A percentile compares a stretch with the other conserved stretches of the same genome.
Conservation (phyloP, 2,113 vertebrate species). For the Microcebus lehilahytsara region DNA sequence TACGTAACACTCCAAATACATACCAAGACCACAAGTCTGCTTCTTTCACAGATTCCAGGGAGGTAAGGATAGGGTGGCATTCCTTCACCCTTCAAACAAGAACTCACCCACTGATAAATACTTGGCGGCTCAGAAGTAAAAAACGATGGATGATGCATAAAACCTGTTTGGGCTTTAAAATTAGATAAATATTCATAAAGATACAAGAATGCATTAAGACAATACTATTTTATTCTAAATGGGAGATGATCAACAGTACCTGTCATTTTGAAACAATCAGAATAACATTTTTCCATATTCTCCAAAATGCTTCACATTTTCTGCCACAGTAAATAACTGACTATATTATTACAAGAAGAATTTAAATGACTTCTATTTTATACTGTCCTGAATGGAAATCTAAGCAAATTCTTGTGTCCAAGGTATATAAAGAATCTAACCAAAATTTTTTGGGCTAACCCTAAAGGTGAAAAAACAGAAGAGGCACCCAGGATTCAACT, state of each 20-base stretch:
- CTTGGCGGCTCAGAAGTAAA: slow-evolving; percentile 92
- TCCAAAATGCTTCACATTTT: slow-evolving; percentile 18
- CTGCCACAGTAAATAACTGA: not conserved
- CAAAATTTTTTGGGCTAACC: not conserved
- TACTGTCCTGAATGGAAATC: not conserved
- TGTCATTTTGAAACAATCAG: not conserved
- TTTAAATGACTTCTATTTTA: slow-evolving; percentile 40
- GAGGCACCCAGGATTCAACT: not conserved
- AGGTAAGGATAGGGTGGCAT: slow-evolving; percentile 92
- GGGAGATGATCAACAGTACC: not conserved
- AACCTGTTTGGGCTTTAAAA: slow-evolving; percentile 89
- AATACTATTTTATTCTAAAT: slow-evolving; percentile 34
- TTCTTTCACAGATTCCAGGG: slow-evolving; percentile 93
- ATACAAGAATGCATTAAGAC: not conserved
- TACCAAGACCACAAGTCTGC: slow-evolving; percentile 95
- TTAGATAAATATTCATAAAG: not conserved
- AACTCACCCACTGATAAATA: slow-evolving; percentile 95
- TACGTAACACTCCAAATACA: not conserved
- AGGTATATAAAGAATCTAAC: slow-evolving; percentile 24
- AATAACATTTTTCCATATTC: not conserved
- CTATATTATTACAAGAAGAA: not conserved
- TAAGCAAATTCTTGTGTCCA: not conserved
- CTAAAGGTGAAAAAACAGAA: not conserved
- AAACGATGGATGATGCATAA: slow-evolving; percentile 92
- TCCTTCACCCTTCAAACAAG: slow-evolving; percentile 90